Conservation (phyloP, 2,113 vertebrate genomes). For the Heloderma charlesbogerti region DNA sequence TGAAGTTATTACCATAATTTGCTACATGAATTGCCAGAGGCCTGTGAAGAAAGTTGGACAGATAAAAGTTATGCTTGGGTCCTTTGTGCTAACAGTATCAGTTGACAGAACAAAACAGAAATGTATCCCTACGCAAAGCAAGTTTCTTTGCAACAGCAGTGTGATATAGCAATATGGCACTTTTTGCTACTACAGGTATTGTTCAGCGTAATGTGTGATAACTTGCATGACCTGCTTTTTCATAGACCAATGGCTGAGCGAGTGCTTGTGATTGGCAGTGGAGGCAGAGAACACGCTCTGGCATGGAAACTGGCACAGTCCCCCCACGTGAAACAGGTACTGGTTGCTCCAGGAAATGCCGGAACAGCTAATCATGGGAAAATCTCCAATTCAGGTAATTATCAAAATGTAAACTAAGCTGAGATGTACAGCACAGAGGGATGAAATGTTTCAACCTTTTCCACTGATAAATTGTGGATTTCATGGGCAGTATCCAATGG, state of each 20-base stretch:
- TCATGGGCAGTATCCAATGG: background rate
- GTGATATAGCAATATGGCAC: background rate
- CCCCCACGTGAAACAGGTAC: conserved; percentile 81
- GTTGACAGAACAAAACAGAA: background rate
- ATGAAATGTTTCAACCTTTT: background rate
- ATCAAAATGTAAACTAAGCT: background rate
- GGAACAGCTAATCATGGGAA: conserved; percentile 83
- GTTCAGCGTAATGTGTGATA: background rate
- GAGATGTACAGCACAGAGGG: background rate
- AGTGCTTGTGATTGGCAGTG: conserved; percentile 89
- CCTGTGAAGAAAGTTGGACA: background rate
- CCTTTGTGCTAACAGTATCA: background rate
- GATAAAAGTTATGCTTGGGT: background rate
- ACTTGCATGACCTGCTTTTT: conserved; percentile 38
- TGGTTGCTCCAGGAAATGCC: conserved; percentile 90
- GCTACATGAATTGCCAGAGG: background rate
- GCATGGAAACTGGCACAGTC: conserved; percentile 93
- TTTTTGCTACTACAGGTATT: fast-evolving
- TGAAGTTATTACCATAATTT: background rate
- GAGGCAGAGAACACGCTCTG: conserved; percentile 89
- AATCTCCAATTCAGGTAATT: conserved; percentile 87
- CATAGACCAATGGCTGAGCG: conserved; percentile 84
- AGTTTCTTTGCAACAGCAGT: background rate
- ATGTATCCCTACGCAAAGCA: background rate
- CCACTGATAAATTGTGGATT: background rate